Percentiles rank a stretch among this genome's conserved stretches.
These are phyloP conservation scores for Anthopleura sola DNA, from an alignment of 64 coral and sea anemone genomes.

Conservation along the genomic window DNA sequence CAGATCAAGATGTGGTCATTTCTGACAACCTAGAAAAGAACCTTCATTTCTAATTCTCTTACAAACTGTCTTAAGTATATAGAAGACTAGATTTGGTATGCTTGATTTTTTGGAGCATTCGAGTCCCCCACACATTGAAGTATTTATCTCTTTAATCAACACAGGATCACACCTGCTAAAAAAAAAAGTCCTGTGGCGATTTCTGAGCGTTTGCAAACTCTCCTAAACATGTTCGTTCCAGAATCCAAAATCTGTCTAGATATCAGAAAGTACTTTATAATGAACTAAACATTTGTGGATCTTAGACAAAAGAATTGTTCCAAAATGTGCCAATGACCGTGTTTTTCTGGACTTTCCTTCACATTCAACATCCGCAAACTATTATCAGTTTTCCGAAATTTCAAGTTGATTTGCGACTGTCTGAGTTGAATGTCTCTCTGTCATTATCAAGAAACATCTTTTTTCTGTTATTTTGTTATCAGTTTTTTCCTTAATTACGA, in stretches of 20 bases:
- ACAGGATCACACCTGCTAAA: neutral
- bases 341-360: neutral
- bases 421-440: neutral
- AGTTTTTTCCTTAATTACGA: slow-evolving; percentile 9
- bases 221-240: neutral
- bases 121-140: neutral
- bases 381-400: neutral
- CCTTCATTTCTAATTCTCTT: neutral
- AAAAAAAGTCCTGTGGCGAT: neutral
- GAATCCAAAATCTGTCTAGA: neutral
- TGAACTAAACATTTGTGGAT: neutral
- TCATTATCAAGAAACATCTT: neutral
- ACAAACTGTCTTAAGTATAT: neutral
- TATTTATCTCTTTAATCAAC: neutral
- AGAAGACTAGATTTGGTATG: neutral
- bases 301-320: neutral
- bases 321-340: neutral
- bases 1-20: neutral
- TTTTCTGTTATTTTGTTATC: neutral
- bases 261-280: slow-evolving; percentile 11
- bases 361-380: neutral
- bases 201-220: neutral
- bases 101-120: neutral
- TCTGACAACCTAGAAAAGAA: neutral
- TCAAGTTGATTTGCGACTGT: neutral